Evolutionary conservation across 2,113 vertebrate genomes (phyloP).

Genomic region (Takifugu bimaculatus): DNA sequence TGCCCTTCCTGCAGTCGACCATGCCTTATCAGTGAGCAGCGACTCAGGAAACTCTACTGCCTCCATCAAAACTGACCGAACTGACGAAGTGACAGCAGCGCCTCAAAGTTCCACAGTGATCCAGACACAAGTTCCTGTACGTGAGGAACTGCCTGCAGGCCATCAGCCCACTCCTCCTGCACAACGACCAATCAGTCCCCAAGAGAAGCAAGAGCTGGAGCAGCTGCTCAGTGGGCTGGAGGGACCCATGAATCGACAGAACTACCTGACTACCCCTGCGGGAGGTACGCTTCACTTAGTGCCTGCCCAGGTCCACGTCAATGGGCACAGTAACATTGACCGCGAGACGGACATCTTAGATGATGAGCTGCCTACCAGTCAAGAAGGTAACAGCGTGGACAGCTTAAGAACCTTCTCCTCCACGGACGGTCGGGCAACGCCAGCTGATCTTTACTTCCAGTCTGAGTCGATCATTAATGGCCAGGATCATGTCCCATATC

Average conservation of each 20-base stretch:
- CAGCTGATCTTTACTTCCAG: conserved; percentile 76
- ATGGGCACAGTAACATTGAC: conserved; percentile 81
- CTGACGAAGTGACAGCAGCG: conserved; percentile 77
- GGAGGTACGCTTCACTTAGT: conserved; percentile 81
- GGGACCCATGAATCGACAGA: conserved; percentile 79
- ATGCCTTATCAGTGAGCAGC: conserved; percentile 93
- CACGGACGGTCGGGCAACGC: conserved; percentile 82
- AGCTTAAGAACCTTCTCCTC: conserved; percentile 90
- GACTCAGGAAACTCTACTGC: conserved; percentile 97
- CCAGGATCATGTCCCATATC: conserved; percentile 65
- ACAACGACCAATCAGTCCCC: conserved; percentile 80
- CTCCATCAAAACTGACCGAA: conserved; percentile 94
- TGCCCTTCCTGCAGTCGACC: conserved; percentile 78
- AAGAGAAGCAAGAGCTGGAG: conserved; percentile 92
- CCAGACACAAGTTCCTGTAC: conserved; percentile 50
- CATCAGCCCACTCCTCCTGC: conserved; percentile 44
- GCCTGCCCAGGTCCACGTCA: conserved; percentile 92
- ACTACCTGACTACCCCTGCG: conserved; percentile 60
- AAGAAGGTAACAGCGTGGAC: conserved; percentile 90
- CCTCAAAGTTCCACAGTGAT: conserved; percentile 59
- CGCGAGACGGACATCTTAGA: conserved; percentile 97
- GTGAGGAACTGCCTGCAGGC: conserved; percentile 20
- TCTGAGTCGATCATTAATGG: conserved; percentile 79
- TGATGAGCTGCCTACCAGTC: conserved; percentile 87
- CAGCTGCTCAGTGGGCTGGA: conserved; percentile 89